A percentile compares a stretch with the other conserved stretches of the same genome.
Evolutionary conservation across 2,113 vertebrate genomes (phyloP).

Genomic region (Cavia aperea): DNA sequence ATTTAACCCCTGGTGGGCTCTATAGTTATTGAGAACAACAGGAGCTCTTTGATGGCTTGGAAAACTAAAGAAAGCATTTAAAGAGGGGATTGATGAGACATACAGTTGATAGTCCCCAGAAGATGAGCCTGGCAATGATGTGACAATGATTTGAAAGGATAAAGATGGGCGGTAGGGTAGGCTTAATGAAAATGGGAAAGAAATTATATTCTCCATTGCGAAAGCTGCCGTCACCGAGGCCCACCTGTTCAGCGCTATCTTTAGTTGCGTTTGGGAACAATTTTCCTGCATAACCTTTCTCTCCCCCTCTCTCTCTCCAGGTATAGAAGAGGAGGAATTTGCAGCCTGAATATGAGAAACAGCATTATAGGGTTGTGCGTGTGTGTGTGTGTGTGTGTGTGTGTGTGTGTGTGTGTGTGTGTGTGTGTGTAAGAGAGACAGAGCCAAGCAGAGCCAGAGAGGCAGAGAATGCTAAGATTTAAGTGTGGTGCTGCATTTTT

Average conservation of each 20-base stretch:
- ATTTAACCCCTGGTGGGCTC: conserved; percentile 7
- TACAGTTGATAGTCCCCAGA: conserved; percentile 20
- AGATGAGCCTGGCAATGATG: conserved; percentile 35
- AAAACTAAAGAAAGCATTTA: conserved; percentile 30
- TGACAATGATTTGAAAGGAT: conserved; percentile 46
- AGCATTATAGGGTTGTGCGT: neutral
- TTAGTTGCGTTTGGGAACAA: conserved; percentile 48
- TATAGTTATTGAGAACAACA: conserved; percentile 31
- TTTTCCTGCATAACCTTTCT: conserved; percentile 55
- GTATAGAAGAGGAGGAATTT: conserved; percentile 33
- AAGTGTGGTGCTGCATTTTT: neutral
- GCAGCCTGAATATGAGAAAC: conserved; percentile 6
- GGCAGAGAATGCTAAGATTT: neutral
- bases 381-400: neutral
- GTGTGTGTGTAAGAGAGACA: neutral
- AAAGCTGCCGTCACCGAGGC: neutral
- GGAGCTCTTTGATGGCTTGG: conserved; percentile 18
- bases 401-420: neutral
- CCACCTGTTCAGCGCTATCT: conserved; percentile 66
- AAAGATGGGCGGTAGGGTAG: conserved; percentile 15
- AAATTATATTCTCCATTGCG: conserved; percentile 42
- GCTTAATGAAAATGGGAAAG: conserved; percentile 48
- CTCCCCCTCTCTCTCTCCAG: conserved; percentile 16
- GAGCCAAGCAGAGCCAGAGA: neutral
- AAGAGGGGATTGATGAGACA: conserved; percentile 3